Conservation (phyloP, 2,888 invertebrate species). For the Drosophila peninsularis region DNA sequence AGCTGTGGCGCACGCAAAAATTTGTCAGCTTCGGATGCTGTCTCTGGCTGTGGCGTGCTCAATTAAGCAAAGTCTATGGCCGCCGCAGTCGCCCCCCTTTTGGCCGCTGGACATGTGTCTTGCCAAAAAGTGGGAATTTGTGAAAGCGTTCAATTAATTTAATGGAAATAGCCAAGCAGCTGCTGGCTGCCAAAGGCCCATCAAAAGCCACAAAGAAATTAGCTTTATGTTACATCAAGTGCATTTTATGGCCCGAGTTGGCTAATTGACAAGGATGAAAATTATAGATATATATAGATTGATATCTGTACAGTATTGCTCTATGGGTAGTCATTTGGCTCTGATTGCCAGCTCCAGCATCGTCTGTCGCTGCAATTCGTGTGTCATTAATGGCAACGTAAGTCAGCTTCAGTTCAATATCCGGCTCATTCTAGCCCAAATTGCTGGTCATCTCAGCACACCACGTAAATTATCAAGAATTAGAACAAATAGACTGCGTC, state of each 20-base stretch:
- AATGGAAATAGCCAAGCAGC: conserved; percentile 72
- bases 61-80: conserved; percentile 58
- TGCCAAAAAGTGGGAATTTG: conserved; percentile 62
- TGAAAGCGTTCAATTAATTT: conserved; percentile 83
- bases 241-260: conserved; percentile 1
- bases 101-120: conserved; percentile 36
- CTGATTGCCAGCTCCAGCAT: conserved; percentile 24
- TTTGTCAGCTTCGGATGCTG: conserved; percentile 61
- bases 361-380: conserved; percentile 12
- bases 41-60: conserved; percentile 41
- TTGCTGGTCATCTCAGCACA: conserved; percentile 52
- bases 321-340: conserved; percentile 31
- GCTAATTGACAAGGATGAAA: conserved; percentile 24
- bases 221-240: conserved; percentile 41
- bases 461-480: conserved; percentile 73
- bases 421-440: conserved; percentile 67
- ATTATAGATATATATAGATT: no score
- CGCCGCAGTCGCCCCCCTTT: neutral
- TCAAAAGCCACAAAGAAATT: conserved; percentile 53
- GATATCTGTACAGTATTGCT: neutral
- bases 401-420: conserved; percentile 42
- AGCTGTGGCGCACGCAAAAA: conserved; percentile 62
- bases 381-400: conserved; percentile 27
- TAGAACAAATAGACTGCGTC: conserved; percentile 56
- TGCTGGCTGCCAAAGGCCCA: conserved; percentile 37